Evolutionary conservation across 2,888 invertebrate genomes (phyloP).

Genomic region (Callyntrura guangdongensis): DNA sequence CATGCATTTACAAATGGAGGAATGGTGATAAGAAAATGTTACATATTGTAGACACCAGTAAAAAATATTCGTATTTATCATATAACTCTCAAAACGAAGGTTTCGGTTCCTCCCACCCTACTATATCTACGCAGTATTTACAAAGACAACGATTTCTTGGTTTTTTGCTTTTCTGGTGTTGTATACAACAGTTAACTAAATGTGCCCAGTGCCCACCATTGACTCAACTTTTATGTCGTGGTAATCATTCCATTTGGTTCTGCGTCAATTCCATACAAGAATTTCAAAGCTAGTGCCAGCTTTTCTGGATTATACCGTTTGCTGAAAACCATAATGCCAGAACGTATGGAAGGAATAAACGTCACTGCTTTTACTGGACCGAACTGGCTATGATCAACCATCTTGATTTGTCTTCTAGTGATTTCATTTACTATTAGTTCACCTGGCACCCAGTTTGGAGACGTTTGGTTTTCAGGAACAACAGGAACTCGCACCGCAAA

Average conservation of each 20-base stretch:
- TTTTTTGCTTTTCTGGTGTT: too few species aligned
- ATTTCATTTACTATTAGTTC: constrained; percentile 79
- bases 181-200: too few species aligned
- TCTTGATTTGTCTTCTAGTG: constrained; percentile 74
- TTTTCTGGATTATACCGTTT: constrained; percentile 79
- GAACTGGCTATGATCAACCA: constrained; percentile 76
- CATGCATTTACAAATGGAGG: too few species aligned
- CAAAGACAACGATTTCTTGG: too few species aligned
- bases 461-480: constrained; percentile 68
- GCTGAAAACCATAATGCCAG: constrained; percentile 78
- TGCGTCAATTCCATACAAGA: constrained; percentile 77
- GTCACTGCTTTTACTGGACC: constrained; percentile 78
- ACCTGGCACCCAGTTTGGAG: constrained; percentile 77
- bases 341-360: constrained; percentile 73
- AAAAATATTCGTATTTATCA: too few species aligned
- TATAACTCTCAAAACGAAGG: too few species aligned
- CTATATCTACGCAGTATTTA: too few species aligned
- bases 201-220: too few species aligned
- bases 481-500: constrained; percentile 62
- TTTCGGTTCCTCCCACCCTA: too few species aligned
- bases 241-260: constrained; percentile 81
- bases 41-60: too few species aligned
- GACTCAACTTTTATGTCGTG: too few species aligned
- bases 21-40: too few species aligned
- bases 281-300: constrained; percentile 73